phyloP scores from a whole-genome alignment of 2,113 vertebrate species.

The Eclectus roratus region DNA sequence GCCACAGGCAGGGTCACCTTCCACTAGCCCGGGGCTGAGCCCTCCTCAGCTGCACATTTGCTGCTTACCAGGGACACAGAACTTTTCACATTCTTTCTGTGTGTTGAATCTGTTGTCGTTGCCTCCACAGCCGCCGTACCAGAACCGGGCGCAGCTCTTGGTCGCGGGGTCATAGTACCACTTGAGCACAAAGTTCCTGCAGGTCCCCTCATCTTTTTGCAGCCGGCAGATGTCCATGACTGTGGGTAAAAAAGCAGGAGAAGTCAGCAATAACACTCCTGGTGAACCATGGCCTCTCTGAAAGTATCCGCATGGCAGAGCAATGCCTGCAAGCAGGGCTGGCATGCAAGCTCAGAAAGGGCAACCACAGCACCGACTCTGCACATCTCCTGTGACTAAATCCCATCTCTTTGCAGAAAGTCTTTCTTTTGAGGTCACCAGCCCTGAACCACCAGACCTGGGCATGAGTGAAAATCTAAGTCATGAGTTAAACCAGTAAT shows the following conservation, averaged over 20 bases:
- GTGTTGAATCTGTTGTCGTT: constrained; percentile 90
- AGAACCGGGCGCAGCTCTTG: constrained; percentile 87
- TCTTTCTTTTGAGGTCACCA: not conserved
- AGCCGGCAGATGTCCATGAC: constrained; percentile 79
- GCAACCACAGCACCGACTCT: not conserved
- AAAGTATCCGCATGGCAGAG: not conserved
- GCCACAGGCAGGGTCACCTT: not conserved
- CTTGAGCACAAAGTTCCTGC: constrained; percentile 82
- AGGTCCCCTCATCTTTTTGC: constrained; percentile 83
- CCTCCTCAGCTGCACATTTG: fast-evolving
- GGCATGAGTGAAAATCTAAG: not conserved
- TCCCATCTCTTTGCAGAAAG: not conserved
- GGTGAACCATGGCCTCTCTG: not conserved
- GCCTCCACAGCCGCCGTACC: constrained; percentile 91
- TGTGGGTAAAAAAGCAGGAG: not conserved
- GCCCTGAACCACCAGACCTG: not conserved
- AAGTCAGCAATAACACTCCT: not conserved
- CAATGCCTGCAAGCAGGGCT: not conserved
- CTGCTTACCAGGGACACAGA: constrained; percentile 83
- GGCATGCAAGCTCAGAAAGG: not conserved
- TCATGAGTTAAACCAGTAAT: not conserved
- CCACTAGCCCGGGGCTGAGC: not conserved
- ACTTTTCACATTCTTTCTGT: constrained; percentile 83
- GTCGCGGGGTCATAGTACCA: constrained; percentile 84
- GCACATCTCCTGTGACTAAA: not conserved